Evolutionary conservation across 2,888 invertebrate genomes (phyloP).

Genomic region (Megastigmus dorsalis): DNA sequence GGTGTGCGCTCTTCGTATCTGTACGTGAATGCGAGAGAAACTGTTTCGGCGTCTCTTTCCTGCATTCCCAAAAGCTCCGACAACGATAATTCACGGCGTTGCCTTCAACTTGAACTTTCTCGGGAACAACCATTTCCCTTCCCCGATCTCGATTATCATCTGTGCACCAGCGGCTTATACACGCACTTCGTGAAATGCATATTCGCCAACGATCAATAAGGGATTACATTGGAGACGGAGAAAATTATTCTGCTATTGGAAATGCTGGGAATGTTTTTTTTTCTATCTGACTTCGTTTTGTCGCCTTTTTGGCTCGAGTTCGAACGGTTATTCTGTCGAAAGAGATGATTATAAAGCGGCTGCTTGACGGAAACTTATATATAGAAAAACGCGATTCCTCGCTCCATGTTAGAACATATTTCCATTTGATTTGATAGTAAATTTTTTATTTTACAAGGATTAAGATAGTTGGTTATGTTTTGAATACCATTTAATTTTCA

Average conservation of each 20-base stretch:
- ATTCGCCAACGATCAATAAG: neutral
- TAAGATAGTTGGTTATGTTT: no score
- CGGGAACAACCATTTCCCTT: slow-evolving; percentile 34
- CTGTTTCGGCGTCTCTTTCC: neutral
- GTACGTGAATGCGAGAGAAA: slow-evolving; percentile 9
- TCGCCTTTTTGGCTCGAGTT: no score
- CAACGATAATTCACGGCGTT: slow-evolving; percentile 42
- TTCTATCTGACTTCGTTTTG: neutral
- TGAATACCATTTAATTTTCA: no score
- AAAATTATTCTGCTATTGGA: slow-evolving; percentile 29
- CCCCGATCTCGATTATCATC: slow-evolving; percentile 6
- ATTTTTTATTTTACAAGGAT: no score
- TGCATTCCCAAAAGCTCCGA: slow-evolving; percentile 9
- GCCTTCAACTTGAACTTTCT: slow-evolving; percentile 50
- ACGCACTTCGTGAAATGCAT: slow-evolving; percentile 27
- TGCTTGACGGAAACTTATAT: no score
- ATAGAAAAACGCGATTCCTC: no score
- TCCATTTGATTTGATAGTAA: no score
- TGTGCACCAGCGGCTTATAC: neutral
- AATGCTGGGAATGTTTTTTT: slow-evolving; percentile 4
- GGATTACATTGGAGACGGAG: neutral
- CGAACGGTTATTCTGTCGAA: no score
- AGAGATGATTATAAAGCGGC: no score
- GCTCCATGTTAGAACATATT: no score
- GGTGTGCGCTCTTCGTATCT: no score